Conservation (phyloP, 2,888 invertebrate genomes). For the Macaria notata region DNA sequence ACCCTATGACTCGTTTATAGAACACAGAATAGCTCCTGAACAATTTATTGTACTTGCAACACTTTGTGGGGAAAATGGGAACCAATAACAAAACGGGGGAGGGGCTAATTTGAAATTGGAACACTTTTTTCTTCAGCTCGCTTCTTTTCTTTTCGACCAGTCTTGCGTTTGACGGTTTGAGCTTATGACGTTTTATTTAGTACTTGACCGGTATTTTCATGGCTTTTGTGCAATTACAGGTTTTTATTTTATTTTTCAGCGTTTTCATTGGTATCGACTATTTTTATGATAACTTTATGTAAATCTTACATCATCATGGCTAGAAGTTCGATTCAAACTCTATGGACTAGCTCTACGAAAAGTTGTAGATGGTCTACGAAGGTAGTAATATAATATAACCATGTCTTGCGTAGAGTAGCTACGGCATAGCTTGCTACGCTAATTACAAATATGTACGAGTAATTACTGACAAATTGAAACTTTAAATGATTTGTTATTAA, state of each 20-base stretch:
- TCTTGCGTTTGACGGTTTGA: constrained; percentile 39
- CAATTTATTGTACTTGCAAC: constrained; percentile 32
- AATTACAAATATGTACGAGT: no score
- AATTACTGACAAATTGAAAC: not conserved
- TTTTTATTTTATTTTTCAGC: constrained; percentile 5
- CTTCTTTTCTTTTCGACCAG: constrained; percentile 57
- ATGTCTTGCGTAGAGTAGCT: not conserved
- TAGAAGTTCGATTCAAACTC: no score
- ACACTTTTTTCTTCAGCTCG: constrained; percentile 64
- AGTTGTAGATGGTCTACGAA: constrained; percentile 15
- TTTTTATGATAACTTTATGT: no score
- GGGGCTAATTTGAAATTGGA: constrained; percentile 75
- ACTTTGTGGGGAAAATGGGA: constrained; percentile 38
- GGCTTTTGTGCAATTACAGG: constrained; percentile 6
- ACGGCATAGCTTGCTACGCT: not conserved
- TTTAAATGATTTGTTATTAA: not conserved
- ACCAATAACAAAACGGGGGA: constrained; percentile 75
- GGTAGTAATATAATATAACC: no score
- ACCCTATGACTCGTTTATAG: constrained; percentile 1
- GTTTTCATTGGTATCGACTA: no score
- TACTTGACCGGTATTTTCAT: constrained; percentile 20
- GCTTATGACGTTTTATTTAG: constrained; percentile 26
- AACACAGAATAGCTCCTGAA: constrained; percentile 9
- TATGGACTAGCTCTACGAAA: not conserved
- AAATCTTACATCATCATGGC: no score